These are phyloP conservation scores for Echinops telfairi DNA, from an alignment of 2,113 vertebrate genomes.

Conservation along the genomic window DNA sequence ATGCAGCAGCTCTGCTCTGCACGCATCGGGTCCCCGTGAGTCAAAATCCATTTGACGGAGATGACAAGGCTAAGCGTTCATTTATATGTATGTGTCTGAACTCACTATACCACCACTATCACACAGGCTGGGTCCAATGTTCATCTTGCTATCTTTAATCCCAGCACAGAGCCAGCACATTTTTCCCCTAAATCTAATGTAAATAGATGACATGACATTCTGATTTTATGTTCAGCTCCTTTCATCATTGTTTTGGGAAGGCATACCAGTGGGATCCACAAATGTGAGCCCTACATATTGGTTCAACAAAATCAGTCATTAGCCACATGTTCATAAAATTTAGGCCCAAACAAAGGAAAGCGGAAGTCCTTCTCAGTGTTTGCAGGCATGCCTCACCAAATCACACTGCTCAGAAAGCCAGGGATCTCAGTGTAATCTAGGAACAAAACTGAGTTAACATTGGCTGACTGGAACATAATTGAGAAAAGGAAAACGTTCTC, in stretches of 20 bases:
- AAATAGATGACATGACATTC: neutral
- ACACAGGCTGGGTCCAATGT: neutral
- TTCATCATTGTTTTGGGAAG: constrained; percentile 32
- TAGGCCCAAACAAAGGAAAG: constrained; percentile 5
- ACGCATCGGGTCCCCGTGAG: neutral
- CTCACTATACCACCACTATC: neutral
- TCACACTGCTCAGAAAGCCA: neutral
- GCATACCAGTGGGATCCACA: neutral
- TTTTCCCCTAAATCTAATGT: constrained; percentile 23
- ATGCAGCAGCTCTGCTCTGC: neutral
- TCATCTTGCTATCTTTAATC: neutral
- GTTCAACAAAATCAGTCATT: neutral
- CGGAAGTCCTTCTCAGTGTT: neutral
- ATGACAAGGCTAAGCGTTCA: neutral
- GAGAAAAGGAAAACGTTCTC: neutral
- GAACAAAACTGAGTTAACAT: neutral
- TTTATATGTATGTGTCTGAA: neutral
- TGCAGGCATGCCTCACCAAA: neutral
- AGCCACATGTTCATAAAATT: neutral
- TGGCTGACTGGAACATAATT: neutral
- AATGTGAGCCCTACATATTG: neutral
- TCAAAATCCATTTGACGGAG: neutral
- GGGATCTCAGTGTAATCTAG: neutral
- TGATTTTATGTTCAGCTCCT: constrained; percentile 29
- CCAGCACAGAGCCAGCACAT: neutral